Evolutionary conservation across 2,797 vertebrate species (phyloP).

Genomic region (Arctocebus calabarensis): DNA sequence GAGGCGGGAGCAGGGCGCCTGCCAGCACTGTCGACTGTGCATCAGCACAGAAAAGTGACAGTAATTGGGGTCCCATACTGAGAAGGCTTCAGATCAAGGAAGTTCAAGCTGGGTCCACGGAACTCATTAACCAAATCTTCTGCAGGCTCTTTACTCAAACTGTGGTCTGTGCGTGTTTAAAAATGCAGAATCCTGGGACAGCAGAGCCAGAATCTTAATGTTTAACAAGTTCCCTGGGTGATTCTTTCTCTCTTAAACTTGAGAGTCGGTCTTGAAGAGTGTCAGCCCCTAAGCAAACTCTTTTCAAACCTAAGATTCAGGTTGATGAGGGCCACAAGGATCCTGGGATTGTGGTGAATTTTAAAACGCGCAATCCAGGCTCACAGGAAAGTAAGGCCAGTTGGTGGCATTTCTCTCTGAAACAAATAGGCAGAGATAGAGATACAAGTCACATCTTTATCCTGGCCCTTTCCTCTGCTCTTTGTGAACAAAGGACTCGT

Average conservation of each 20-base stretch:
- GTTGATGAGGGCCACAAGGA: rapidly evolving
- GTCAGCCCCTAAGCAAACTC: background rate
- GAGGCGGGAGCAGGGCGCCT: background rate
- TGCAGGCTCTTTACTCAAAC: background rate
- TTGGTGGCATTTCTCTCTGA: background rate
- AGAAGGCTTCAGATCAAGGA: constrained; percentile 1
- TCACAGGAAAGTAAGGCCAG: rapidly evolving
- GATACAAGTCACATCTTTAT: background rate
- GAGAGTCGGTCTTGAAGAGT: background rate
- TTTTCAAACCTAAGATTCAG: background rate
- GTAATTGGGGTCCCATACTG: constrained; percentile 63
- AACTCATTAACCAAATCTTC: constrained; percentile 62
- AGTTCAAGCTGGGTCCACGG: background rate
- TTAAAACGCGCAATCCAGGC: background rate
- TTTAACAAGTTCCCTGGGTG: background rate
- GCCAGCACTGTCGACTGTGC: background rate
- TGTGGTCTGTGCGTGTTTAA: background rate
- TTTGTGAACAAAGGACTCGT: background rate
- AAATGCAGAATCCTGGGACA: background rate
- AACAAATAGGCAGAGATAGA: no score
- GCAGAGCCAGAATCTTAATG: background rate
- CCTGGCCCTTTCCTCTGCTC: background rate
- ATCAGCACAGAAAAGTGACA: constrained; percentile 9
- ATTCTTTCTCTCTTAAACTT: constrained; percentile 8
- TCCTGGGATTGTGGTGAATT: background rate